A percentile compares a stretch with the other conserved stretches of the same genome.
Evolutionary conservation across 2,797 vertebrate species (phyloP).

Genomic region (Alectoris magna): DNA sequence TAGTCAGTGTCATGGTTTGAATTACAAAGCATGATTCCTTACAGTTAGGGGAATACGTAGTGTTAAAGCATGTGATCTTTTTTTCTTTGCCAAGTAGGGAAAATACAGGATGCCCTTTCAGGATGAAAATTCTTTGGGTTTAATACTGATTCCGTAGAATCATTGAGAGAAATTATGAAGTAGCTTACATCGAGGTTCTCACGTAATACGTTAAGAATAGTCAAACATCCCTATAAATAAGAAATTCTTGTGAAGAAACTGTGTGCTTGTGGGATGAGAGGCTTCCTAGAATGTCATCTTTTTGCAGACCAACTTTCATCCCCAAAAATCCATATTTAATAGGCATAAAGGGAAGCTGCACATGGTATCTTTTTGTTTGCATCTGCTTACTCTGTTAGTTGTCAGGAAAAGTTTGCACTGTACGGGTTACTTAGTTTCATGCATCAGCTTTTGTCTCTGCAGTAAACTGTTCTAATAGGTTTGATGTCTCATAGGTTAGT

Average conservation of each 20-base stretch:
- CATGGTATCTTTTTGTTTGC: background rate
- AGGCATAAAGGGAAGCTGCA: background rate
- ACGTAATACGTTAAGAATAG: background rate
- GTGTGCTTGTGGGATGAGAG: background rate
- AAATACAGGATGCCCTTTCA: background rate
- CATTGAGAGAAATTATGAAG: background rate
- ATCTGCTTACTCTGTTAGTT: background rate
- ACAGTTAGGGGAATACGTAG: background rate
- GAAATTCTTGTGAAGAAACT: background rate
- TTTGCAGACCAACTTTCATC: background rate
- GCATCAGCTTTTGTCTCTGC: background rate
- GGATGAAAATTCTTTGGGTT: background rate
- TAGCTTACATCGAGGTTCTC: accelerated
- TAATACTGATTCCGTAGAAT: background rate
- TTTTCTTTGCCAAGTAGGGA: background rate
- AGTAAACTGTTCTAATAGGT: background rate
- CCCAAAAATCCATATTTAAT: background rate
- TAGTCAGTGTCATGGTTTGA: background rate
- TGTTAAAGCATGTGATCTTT: background rate
- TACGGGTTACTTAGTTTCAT: background rate
- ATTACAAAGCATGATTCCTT: background rate
- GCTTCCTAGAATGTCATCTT: background rate
- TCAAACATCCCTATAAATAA: background rate
- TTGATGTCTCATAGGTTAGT: background rate
- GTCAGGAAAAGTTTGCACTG: background rate